Evolutionary conservation across 2,888 invertebrate species (phyloP).

Genomic region (Gryllus longicercus): DNA sequence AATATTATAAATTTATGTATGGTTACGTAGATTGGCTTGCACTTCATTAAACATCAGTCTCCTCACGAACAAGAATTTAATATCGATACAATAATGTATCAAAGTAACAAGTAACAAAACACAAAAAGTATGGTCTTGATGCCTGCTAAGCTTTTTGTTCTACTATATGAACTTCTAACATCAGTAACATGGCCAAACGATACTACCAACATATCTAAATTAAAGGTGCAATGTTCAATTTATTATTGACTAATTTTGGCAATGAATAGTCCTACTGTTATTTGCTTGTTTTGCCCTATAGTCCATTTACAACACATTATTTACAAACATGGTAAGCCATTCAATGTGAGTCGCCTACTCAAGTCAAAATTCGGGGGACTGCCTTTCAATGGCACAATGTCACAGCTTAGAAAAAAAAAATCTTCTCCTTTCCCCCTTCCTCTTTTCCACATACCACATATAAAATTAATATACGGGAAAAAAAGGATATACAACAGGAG

Average conservation of each 20-base stretch:
- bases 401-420: slow-evolving; percentile 18
- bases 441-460: slow-evolving; percentile 18
- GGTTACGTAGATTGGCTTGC: neutral
- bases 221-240: slow-evolving; percentile 29
- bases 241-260: slow-evolving; percentile 24
- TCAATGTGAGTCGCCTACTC: slow-evolving; percentile 38
- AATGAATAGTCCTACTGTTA: slow-evolving; percentile 31
- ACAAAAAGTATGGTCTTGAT: slow-evolving; percentile 27
- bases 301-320: slow-evolving; percentile 37
- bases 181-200: slow-evolving; percentile 34
- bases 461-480: slow-evolving; percentile 22
- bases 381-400: neutral
- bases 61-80: neutral
- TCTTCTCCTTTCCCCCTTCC: slow-evolving; percentile 19
- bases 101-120: neutral
- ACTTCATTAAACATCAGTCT: neutral
- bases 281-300: slow-evolving; percentile 33
- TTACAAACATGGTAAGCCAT: slow-evolving; percentile 38
- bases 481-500: slow-evolving; percentile 24
- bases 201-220: slow-evolving; percentile 33
- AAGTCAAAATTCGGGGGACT: slow-evolving; percentile 23
- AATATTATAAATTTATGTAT: neutral
- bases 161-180: slow-evolving; percentile 31
- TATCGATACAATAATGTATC: neutral
- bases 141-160: slow-evolving; percentile 19